Percentiles rank a stretch among this genome's conserved stretches.
These are phyloP conservation scores for Samia ricini DNA, from an alignment of 1,140 invertebrate genomes.

Conservation along the genomic window DNA sequence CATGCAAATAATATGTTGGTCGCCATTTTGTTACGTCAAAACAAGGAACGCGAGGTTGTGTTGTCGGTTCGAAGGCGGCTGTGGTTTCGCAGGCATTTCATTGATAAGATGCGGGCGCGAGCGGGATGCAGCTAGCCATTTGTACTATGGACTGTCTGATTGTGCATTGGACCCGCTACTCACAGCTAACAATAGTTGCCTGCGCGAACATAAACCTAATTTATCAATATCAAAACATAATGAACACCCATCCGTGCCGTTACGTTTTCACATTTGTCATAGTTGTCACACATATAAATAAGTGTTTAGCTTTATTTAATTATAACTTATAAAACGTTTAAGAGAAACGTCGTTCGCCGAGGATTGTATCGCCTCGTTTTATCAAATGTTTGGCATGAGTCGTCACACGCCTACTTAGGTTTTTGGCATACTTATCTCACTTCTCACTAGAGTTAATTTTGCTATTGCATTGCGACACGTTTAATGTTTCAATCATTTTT, in stretches of 20 bases:
- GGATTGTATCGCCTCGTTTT: slow-evolving; percentile 36
- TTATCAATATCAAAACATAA: slow-evolving; percentile 27
- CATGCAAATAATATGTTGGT: slow-evolving; percentile 28
- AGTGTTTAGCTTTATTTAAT: slow-evolving; percentile 5
- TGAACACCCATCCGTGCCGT: slow-evolving; percentile 8
- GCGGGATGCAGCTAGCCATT: slow-evolving; percentile 74
- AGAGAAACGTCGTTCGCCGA: slow-evolving; percentile 28
- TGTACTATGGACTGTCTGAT: slow-evolving; percentile 33
- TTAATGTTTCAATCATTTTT: slow-evolving; percentile 17
- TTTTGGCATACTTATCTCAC: slow-evolving; percentile 35
- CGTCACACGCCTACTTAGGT: slow-evolving; percentile 51
- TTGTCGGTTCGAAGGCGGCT: slow-evolving; percentile 34
- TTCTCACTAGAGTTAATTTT: slow-evolving; percentile 40
- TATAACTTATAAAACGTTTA: slow-evolving; percentile 6
- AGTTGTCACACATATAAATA: slow-evolving; percentile 1
- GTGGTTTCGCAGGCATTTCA: slow-evolving; percentile 66
- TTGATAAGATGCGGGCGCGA: slow-evolving; percentile 67
- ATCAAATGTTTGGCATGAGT: slow-evolving; percentile 48
- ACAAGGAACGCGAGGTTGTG: slow-evolving; percentile 56
- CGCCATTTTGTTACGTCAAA: slow-evolving; percentile 66
- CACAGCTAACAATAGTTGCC: slow-evolving; percentile 26
- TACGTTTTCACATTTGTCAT: slow-evolving; percentile 1
- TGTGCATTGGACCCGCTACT: slow-evolving; percentile 27
- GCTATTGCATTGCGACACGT: slow-evolving; percentile 42
- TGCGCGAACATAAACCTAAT: slow-evolving; percentile 31